Percentiles rank a stretch among this genome's conserved stretches.
Evolutionary conservation across 2,888 invertebrate genomes (phyloP).

Genomic region (Diarsia brunnea): DNA sequence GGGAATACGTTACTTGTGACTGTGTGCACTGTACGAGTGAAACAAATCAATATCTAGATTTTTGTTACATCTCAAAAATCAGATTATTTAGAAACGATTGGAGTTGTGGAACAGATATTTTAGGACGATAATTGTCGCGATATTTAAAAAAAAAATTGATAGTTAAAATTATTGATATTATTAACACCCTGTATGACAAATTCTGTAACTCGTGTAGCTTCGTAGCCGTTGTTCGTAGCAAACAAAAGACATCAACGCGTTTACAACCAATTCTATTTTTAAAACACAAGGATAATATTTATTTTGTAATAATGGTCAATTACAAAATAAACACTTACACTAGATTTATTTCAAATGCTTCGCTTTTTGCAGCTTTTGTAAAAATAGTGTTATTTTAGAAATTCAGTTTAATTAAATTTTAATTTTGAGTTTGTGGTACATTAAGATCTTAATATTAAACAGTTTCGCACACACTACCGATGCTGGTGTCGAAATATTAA

Average conservation of each 20-base stretch:
- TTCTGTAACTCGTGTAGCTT: constrained; percentile 15
- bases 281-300: neutral
- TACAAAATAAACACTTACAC: too few species aligned
- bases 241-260: constrained; percentile 68
- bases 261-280: neutral
- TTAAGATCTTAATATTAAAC: too few species aligned
- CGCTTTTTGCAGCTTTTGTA: neutral
- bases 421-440: too few species aligned
- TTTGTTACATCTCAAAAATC: neutral
- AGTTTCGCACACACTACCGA: too few species aligned
- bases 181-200: neutral
- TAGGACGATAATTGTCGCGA: neutral
- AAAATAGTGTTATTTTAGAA: neutral
- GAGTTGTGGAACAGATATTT: neutral
- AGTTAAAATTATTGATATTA: neutral
- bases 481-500: too few species aligned
- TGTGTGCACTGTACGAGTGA: neutral
- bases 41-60: neutral
- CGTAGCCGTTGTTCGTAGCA: constrained; percentile 51
- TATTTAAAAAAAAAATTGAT: neutral
- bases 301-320: too few species aligned
- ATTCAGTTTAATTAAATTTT: too few species aligned
- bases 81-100: neutral
- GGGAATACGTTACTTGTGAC: neutral
- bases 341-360: neutral